Percentiles rank a stretch among this genome's conserved stretches.
These are phyloP conservation scores for Podilymbus podiceps DNA, from an alignment of 2,113 vertebrate species.

Conservation along the genomic window DNA sequence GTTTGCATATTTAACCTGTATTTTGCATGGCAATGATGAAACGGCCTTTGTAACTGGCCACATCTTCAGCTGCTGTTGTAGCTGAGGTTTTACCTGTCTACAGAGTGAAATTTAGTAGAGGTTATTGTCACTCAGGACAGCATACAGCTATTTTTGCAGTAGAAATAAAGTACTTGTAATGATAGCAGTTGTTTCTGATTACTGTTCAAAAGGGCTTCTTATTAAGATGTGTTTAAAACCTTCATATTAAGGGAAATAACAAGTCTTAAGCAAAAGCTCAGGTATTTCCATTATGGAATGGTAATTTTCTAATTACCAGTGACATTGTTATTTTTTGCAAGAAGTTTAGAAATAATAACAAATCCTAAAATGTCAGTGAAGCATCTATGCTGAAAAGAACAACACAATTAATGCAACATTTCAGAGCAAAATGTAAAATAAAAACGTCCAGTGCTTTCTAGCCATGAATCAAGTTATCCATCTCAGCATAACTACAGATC, in stretches of 20 bases:
- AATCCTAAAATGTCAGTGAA: neutral
- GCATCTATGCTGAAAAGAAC: neutral
- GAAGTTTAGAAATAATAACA: neutral
- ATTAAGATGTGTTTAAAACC: neutral
- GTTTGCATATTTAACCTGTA: neutral
- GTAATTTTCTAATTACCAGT: neutral
- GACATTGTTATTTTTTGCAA: neutral
- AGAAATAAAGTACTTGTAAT: neutral
- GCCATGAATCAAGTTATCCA: neutral
- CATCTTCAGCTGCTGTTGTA: neutral
- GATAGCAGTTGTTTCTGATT: neutral
- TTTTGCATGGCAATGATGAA: neutral
- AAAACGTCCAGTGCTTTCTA: neutral
- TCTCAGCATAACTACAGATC: neutral
- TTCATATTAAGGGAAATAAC: neutral
- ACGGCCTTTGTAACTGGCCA: neutral
- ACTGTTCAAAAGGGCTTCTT: slow-evolving; percentile 1
- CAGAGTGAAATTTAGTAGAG: neutral
- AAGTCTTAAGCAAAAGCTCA: neutral
- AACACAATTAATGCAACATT: neutral
- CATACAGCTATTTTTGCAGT: neutral
- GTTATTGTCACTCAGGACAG: neutral
- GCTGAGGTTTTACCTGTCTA: neutral
- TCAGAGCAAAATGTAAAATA: neutral
- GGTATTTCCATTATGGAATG: neutral